Evolutionary conservation across 2,888 invertebrate species (phyloP).

Genomic region (Baccha elongata): DNA sequence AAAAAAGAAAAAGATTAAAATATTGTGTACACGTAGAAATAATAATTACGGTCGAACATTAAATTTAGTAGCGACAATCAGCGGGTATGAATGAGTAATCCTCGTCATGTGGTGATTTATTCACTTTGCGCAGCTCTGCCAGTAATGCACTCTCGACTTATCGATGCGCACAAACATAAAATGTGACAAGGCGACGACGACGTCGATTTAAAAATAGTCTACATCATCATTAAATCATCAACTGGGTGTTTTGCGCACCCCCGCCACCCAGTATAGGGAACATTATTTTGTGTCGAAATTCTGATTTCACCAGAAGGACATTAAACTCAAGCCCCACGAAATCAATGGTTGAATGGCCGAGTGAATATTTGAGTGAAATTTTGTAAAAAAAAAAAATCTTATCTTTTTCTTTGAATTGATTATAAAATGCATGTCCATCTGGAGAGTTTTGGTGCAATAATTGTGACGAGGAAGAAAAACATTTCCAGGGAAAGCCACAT

Average conservation of each 20-base stretch:
- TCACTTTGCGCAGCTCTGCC: slow-evolving; percentile 54
- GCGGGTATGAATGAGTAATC: slow-evolving; percentile 60
- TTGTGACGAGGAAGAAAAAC: slow-evolving; percentile 33
- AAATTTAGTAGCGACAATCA: slow-evolving; percentile 67
- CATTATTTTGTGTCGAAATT: slow-evolving; percentile 34
- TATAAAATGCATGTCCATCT: slow-evolving; percentile 41
- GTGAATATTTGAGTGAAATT: slow-evolving; percentile 38
- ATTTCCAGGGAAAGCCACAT: slow-evolving; percentile 48
- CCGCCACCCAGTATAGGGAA: not conserved
- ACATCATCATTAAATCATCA: slow-evolving; percentile 26
- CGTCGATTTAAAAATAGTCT: slow-evolving; percentile 64
- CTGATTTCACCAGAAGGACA: slow-evolving; percentile 61
- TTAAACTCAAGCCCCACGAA: slow-evolving; percentile 59
- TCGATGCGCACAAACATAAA: slow-evolving; percentile 46
- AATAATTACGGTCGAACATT: slow-evolving; percentile 62
- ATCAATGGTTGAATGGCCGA: slow-evolving; percentile 66
- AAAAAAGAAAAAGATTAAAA: slow-evolving; percentile 25
- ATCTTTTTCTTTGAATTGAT: slow-evolving; percentile 54
- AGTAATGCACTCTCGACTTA: slow-evolving; percentile 52
- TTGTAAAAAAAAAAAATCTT: slow-evolving; percentile 54
- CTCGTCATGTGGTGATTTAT: slow-evolving; percentile 64
- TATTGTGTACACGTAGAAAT: slow-evolving; percentile 52
- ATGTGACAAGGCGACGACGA: slow-evolving; percentile 19
- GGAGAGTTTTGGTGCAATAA: slow-evolving; percentile 1
- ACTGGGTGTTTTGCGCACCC: slow-evolving; percentile 1